A percentile compares a stretch with the other conserved stretches of the same genome.
Evolutionary conservation across 2,797 vertebrate genomes (phyloP).

Genomic region (Tolypeutes matacus): DNA sequence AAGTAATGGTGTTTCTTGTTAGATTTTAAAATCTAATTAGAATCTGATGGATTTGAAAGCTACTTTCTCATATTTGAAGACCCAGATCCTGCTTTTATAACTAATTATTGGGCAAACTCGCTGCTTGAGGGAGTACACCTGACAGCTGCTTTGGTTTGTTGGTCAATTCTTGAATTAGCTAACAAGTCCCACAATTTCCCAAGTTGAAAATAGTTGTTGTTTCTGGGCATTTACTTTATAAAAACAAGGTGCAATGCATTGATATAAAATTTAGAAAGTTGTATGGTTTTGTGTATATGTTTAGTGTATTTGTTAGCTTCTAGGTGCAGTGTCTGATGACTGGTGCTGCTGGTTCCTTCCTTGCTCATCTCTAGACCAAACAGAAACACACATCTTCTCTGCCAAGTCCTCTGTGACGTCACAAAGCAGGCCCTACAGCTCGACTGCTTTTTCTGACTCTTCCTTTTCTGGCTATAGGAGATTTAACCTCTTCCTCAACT

Average conservation of each 20-base stretch:
- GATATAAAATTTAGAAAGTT: not conserved
- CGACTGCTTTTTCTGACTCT: not conserved
- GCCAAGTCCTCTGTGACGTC: slow-evolving; percentile 5
- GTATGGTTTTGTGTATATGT: not conserved
- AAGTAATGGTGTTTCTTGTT: not conserved
- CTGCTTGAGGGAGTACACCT: not conserved
- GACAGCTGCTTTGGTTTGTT: slow-evolving; percentile 6
- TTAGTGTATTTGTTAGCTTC: not conserved
- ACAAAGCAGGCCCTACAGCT: not conserved
- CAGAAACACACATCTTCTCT: not conserved
- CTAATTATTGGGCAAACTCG: not conserved
- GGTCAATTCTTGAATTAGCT: slow-evolving; percentile 43
- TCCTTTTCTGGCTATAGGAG: slow-evolving; percentile 45
- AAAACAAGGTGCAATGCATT: not conserved
- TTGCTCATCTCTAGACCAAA: not conserved
- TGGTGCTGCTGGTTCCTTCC: not conserved
- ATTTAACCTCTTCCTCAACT: slow-evolving; percentile 37
- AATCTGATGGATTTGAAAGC: slow-evolving; percentile 12
- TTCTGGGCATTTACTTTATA: not conserved
- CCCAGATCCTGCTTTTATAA: not conserved
- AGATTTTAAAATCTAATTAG: slow-evolving; percentile 15
- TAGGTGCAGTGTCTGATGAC: not conserved
- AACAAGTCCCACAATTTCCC: not conserved
- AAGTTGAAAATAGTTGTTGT: slow-evolving; percentile 5
- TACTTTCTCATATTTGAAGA: not conserved